Evolutionary conservation across 1,140 invertebrate genomes (phyloP).

Genomic region (Carposina sasakii): DNA sequence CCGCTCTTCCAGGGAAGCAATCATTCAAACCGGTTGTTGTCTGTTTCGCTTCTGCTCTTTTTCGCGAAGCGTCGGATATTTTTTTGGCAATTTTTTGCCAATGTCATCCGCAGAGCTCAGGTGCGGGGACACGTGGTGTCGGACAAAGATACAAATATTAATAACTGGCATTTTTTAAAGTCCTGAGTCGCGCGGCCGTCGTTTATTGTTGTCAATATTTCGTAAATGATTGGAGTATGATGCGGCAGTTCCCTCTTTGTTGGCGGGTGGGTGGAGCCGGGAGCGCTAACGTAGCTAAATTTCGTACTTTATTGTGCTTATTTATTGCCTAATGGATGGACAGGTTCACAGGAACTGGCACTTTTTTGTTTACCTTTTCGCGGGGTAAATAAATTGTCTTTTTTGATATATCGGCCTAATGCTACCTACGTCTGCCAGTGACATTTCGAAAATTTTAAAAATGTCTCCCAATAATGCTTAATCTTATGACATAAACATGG

Average conservation of each 20-base stretch:
- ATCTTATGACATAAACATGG: neutral
- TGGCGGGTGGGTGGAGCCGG: slow-evolving; percentile 39
- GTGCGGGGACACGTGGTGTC: slow-evolving; percentile 64
- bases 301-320: slow-evolving; percentile 60
- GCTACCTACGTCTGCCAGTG: neutral
- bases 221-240: slow-evolving; percentile 70
- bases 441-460: neutral
- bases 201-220: slow-evolving; percentile 70
- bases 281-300: slow-evolving; percentile 47
- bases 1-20: slow-evolving; percentile 71
- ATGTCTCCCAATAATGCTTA: neutral
- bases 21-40: slow-evolving; percentile 71
- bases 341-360: no score
- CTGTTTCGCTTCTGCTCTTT: slow-evolving; percentile 69
- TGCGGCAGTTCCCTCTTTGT: slow-evolving; percentile 61
- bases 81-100: slow-evolving; percentile 65
- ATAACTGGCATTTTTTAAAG: slow-evolving; percentile 71
- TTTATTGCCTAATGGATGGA: slow-evolving; percentile 67
- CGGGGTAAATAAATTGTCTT: neutral
- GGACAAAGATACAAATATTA: slow-evolving; percentile 68
- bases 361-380: slow-evolving; percentile 10
- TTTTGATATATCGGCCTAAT: no score
- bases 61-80: slow-evolving; percentile 47
- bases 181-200: slow-evolving; percentile 48
- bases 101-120: slow-evolving; percentile 66